Evolutionary conservation across 92 coral and sea anemone species (phyloP), one percentile per base, ranked within the genome.

Genomic region (Siderastrea radians): DNA sequence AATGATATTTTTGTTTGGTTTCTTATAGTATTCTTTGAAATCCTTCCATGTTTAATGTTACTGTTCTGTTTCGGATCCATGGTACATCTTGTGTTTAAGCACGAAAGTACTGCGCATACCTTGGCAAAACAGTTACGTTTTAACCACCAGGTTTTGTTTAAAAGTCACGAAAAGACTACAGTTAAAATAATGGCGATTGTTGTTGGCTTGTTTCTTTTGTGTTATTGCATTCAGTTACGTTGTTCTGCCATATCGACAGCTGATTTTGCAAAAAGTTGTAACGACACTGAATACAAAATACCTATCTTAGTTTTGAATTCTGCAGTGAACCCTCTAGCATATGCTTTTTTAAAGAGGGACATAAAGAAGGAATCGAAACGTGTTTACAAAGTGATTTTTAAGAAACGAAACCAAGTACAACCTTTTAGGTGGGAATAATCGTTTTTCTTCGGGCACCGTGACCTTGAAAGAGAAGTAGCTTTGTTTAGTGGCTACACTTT

Each of bases 341-440:
- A 75, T 64, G 80, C 80, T 11, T 55, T 75, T 51, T 15, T 75
- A 0, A 75, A 75, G 80, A 52, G 44, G 5, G 80, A 75, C 44
- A 52, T 75, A 8, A 59, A 43, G 0, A 3, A 75, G n/a, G 61
- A 54, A 1, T n/a, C 52, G 7, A 75, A 52, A 51, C 63, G n/a
- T 4, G 43, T 64, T 0, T 16, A 1, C 5, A n/a, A 64, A 3
- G 38, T 26, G 0, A 26, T 26, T 26, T 26, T 26, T 26, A 26
- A 26, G 38, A 26, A 26, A 0, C 0, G 38, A 0, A 26, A 26
- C 38, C 0, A 26, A 26, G 38, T 26, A 26, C 38, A 26, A 26
- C 38, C 38, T 26, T 26, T 0, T 26, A 26, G 38, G n/a, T n/a
- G n/a, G n/a, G n/a, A n/a, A n/a, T n/a, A n/a, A n/a, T n/a, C n/a